Conservation (phyloP, 2,113 vertebrate species). For the Ginglymostoma cirratum region DNA sequence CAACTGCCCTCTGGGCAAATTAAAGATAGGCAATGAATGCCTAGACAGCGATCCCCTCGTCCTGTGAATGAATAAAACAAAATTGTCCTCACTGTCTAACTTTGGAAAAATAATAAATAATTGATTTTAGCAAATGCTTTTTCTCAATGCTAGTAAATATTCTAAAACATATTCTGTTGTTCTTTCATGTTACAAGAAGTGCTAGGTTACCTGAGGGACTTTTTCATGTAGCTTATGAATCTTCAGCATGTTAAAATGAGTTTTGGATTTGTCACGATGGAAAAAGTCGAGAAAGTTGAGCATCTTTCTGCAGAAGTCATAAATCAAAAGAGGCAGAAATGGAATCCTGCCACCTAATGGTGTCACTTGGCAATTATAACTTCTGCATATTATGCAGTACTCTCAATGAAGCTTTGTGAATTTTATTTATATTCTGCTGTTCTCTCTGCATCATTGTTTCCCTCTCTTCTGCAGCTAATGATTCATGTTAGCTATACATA, state of each 20-base stretch:
- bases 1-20: no score
- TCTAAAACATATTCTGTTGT: background rate
- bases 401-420: background rate
- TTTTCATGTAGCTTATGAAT: background rate
- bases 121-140: background rate
- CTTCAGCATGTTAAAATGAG: conserved; percentile 1
- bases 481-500: background rate
- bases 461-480: background rate
- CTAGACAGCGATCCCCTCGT: no score
- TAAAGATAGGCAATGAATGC: no score
- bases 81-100: background rate
- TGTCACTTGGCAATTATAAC: background rate
- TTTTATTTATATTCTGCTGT: background rate
- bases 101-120: background rate
- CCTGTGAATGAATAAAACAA: no score
- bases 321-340: background rate
- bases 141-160: background rate
- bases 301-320: background rate
- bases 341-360: conserved; percentile 22
- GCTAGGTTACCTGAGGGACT: background rate
- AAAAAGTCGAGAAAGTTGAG: background rate
- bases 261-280: background rate
- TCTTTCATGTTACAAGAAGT: background rate
- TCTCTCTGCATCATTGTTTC: background rate
- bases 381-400: background rate